Percentiles rank a stretch among this genome's conserved stretches.
Evolutionary conservation across 2,797 vertebrate species (phyloP).

Genomic region (Danio choprae): DNA sequence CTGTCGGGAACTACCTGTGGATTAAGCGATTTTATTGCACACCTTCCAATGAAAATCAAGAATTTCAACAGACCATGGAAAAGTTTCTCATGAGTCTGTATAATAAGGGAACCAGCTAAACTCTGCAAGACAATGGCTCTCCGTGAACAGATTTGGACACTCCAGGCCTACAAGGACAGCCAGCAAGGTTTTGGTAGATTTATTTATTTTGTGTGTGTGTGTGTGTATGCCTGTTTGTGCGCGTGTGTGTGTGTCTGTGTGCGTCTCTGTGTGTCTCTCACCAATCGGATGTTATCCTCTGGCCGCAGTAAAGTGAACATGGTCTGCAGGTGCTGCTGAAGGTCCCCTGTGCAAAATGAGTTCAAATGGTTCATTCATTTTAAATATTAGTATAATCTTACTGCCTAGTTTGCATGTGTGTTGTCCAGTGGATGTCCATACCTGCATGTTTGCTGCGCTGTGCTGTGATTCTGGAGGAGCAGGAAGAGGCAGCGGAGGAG

Average conservation of each 20-base stretch:
- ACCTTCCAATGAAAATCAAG: too few relatives aligned
- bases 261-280: conserved; percentile 71
- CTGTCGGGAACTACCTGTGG: too few relatives aligned
- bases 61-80: too few relatives aligned
- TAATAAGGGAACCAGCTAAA: too few relatives aligned
- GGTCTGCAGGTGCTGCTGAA: conserved; percentile 98
- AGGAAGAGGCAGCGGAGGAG: conserved; percentile 81
- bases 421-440: conserved; percentile 61
- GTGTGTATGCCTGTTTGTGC: too few relatives aligned
- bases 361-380: neutral
- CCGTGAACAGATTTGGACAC: too few relatives aligned
- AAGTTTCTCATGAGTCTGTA: too few relatives aligned
- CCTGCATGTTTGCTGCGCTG: conserved; percentile 96
- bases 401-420: neutral
- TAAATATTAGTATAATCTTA: neutral
- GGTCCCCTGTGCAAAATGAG: conserved; percentile 82
- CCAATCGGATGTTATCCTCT: conserved; percentile 97
- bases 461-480: conserved; percentile 82
- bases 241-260: conserved; percentile 8
- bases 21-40: too few relatives aligned
- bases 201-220: too few relatives aligned
- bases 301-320: conserved; percentile 97
- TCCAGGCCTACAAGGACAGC: neutral
- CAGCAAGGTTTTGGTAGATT: neutral
- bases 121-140: too few relatives aligned